Conservation (phyloP, 2,888 invertebrate genomes). For the Ophion costatus region DNA sequence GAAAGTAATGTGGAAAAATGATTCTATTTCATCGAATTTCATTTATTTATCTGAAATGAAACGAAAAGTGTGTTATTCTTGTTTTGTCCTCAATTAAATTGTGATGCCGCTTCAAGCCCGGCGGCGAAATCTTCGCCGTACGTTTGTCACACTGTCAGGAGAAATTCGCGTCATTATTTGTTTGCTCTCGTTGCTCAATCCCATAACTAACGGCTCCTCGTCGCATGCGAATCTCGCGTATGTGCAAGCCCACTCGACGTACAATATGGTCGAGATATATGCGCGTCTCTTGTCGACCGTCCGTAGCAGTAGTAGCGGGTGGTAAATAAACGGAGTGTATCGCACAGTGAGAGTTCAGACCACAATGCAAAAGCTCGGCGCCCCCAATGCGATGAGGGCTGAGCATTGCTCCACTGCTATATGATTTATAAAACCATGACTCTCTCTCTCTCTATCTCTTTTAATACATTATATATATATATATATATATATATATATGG, state of each 20-base stretch:
- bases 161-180: conserved; percentile 29
- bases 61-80: neutral
- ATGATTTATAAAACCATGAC: conserved; percentile 48
- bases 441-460: conserved; percentile 18
- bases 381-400: conserved; percentile 5
- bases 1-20: no score
- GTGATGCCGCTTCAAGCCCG: neutral
- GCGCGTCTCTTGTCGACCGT: conserved; percentile 26
- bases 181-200: conserved; percentile 42
- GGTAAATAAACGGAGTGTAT: conserved; percentile 64
- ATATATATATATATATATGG: no score
- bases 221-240: conserved; percentile 49
- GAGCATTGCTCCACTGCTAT: conserved; percentile 32
- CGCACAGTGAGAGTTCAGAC: conserved; percentile 51
- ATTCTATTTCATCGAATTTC: no score
- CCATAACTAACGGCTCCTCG: conserved; percentile 60
- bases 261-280: conserved; percentile 2
- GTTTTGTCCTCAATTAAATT: conserved; percentile 5
- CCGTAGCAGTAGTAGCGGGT: conserved; percentile 45
- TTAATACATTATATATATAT: neutral
- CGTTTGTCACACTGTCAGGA: conserved; percentile 33
- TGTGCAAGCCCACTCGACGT: conserved; percentile 8
- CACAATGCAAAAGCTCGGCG: conserved; percentile 47
- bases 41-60: neutral
- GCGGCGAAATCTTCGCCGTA: neutral